Percentiles rank a stretch among this genome's conserved stretches.
These are phyloP conservation scores for Tipula unca DNA, from an alignment of 2,888 invertebrate genomes.

Conservation along the genomic window DNA sequence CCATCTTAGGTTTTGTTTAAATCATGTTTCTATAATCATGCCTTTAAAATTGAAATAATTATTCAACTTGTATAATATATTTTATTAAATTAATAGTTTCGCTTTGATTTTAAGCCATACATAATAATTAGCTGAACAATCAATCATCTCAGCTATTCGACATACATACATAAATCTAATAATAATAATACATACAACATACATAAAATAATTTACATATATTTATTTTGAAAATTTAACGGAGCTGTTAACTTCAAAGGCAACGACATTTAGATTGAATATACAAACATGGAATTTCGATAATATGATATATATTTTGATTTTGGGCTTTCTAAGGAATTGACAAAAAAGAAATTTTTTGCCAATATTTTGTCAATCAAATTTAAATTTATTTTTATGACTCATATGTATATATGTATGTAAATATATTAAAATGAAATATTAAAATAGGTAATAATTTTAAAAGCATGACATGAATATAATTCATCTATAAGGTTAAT, in stretches of 20 bases:
- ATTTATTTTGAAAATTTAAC: not conserved
- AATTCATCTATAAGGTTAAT: not conserved
- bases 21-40: not conserved
- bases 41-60: not conserved
- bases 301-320: not conserved
- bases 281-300: not conserved
- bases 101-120: not conserved
- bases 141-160: not conserved
- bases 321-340: not conserved
- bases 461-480: not conserved
- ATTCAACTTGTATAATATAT: not conserved
- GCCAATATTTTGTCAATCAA: not conserved
- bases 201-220: not conserved
- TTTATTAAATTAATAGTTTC: not conserved
- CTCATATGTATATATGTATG: not conserved
- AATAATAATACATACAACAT: not conserved
- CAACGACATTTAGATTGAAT: not conserved
- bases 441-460: not conserved
- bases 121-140: not conserved
- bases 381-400: not conserved
- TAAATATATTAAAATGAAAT: not conserved
- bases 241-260: not conserved
- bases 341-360: not conserved
- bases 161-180: not conserved
- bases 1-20: not conserved